These are phyloP conservation scores for Drosophila koepferae DNA, from an alignment of 2,888 invertebrate genomes.

Conservation along the genomic window DNA sequence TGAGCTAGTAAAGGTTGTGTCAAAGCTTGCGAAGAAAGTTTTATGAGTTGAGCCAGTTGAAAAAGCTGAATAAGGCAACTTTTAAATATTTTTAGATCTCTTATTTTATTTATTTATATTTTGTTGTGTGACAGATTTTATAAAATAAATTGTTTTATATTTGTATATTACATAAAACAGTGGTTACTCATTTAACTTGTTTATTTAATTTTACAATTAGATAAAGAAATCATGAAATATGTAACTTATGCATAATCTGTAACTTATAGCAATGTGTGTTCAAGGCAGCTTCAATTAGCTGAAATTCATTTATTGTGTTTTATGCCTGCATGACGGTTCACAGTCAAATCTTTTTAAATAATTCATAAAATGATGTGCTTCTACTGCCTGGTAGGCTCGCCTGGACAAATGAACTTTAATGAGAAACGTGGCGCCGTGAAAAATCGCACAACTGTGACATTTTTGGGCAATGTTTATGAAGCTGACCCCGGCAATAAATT, in stretches of 20 bases:
- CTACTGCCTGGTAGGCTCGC: not conserved
- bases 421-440: constrained; percentile 8
- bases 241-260: not conserved
- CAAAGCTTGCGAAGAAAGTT: not conserved
- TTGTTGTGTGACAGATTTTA: no score
- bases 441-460: constrained; percentile 16
- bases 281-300: not conserved
- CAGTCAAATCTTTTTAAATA: constrained; percentile 51
- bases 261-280: not conserved
- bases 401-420: constrained; percentile 35
- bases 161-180: no score
- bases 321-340: constrained; percentile 16
- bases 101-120: no score
- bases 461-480: constrained; percentile 8
- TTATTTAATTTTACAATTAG: not conserved
- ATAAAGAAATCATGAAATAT: not conserved
- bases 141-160: no score
- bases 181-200: no score
- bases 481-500: constrained; percentile 20
- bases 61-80: not conserved
- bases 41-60: not conserved
- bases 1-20: not conserved
- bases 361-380: constrained; percentile 46
- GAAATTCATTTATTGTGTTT: not conserved
- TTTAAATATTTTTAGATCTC: no score